Evolutionary conservation across 2,797 vertebrate species (phyloP).

Genomic region (Chromobotia macracanthus): DNA sequence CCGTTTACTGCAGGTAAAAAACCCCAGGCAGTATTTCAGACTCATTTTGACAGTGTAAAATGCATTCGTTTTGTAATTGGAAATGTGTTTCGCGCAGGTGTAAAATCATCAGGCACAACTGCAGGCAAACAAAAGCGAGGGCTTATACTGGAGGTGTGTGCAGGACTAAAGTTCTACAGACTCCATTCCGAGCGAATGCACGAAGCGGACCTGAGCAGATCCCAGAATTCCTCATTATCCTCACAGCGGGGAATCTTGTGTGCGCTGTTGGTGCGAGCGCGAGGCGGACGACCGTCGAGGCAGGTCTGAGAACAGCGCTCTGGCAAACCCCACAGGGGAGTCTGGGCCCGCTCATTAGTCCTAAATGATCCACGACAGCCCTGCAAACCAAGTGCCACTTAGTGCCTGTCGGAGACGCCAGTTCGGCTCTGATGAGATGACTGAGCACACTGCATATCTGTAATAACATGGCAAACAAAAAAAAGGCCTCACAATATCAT

Average conservation of each 20-base stretch:
- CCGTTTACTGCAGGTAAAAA: conserved; percentile 12
- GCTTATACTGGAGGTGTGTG: conserved; percentile 76
- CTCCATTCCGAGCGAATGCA: conserved; percentile 81
- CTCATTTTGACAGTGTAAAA: conserved; percentile 13
- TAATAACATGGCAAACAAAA: conserved; percentile 67
- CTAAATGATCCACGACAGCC: conserved; percentile 83
- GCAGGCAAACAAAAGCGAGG: conserved; percentile 74
- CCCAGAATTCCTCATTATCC: conserved; percentile 85
- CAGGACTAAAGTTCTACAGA: conserved; percentile 80
- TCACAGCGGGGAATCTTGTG: conserved; percentile 76
- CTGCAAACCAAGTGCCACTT: conserved; percentile 86
- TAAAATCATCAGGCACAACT: conserved; percentile 61
- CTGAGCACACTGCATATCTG: conserved; percentile 73
- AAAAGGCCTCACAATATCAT: conserved; percentile 70
- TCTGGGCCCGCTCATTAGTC: conserved; percentile 82
- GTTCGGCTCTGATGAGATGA: conserved; percentile 76
- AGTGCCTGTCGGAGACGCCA: conserved; percentile 78
- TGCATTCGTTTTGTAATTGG: conserved; percentile 46
- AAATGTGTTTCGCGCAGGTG: conserved; percentile 54
- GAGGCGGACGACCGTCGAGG: conserved; percentile 64
- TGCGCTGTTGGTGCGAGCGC: conserved; percentile 69
- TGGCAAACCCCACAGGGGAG: conserved; percentile 74
- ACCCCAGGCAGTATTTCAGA: conserved; percentile 17
- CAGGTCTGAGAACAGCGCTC: conserved; percentile 73
- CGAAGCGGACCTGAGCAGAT: conserved; percentile 84